A percentile compares a stretch with the other conserved stretches of the same genome.
Conservation (phyloP, 2,113 vertebrate genomes). For the Ceyx cyanopectus region DNA sequence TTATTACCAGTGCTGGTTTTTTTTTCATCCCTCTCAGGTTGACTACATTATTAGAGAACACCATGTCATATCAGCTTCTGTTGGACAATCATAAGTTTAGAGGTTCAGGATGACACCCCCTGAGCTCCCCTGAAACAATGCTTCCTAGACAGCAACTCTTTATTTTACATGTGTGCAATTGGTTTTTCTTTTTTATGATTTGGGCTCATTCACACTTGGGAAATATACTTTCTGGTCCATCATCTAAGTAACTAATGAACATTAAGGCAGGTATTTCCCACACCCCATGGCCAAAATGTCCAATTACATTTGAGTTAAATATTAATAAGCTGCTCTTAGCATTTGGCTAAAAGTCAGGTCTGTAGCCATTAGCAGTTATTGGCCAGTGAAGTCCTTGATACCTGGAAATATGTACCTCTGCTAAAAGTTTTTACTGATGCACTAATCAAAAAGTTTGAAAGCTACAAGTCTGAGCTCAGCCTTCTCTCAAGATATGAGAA, state of each 20-base stretch:
- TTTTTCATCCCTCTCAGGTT: background rate
- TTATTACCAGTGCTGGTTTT: background rate
- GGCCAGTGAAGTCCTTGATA: background rate
- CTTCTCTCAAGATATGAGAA: background rate
- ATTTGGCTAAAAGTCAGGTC: background rate
- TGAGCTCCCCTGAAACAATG: background rate
- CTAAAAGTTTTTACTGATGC: background rate
- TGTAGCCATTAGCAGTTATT: background rate
- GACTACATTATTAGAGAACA: background rate
- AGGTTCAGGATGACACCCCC: background rate
- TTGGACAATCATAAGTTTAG: background rate
- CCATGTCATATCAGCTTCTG: background rate
- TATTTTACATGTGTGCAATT: background rate
- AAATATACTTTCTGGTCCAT: background rate
- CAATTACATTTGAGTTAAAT: background rate
- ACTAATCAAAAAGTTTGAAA: background rate
- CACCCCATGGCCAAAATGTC: background rate
- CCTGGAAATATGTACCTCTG: background rate
- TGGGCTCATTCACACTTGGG: background rate
- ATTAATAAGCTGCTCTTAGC: background rate
- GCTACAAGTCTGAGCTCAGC: background rate
- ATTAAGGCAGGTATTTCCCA: background rate
- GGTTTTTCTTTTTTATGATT: background rate
- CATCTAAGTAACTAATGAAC: background rate
- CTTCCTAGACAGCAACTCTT: background rate